These are phyloP conservation scores for Antigone vipio DNA, from an alignment of 2,113 vertebrate genomes.

Conservation along the genomic window DNA sequence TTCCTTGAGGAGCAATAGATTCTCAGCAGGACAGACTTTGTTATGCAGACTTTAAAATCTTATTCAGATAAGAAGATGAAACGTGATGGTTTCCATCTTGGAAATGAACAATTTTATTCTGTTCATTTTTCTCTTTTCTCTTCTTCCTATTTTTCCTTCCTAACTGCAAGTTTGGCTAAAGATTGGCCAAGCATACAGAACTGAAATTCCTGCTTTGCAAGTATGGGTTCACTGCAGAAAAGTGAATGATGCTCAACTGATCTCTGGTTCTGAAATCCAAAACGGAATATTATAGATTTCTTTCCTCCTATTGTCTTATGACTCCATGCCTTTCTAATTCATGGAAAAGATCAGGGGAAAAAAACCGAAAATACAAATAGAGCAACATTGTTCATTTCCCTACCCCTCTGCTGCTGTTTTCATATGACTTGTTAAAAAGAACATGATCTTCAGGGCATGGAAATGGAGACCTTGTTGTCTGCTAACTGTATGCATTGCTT, in stretches of 20 bases:
- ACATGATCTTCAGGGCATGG: neutral
- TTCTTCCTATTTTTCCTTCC: neutral
- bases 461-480: neutral
- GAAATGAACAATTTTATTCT: neutral
- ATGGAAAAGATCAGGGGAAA: neutral
- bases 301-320: neutral
- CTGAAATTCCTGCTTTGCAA: neutral
- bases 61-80: neutral
- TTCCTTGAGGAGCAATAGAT: neutral
- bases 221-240: neutral
- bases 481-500: fast-evolving
- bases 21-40: neutral
- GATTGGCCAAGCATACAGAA: neutral
- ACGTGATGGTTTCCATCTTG: neutral
- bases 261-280: neutral
- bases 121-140: neutral
- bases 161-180: neutral
- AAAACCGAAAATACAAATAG: neutral
- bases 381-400: neutral
- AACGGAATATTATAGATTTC: neutral
- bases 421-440: neutral
- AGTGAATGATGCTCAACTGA: neutral
- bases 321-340: neutral
- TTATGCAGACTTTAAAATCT: neutral
- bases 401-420: neutral